Evolutionary conservation across 2,888 invertebrate species (phyloP).

Genomic region (Caradrina kadenii): DNA sequence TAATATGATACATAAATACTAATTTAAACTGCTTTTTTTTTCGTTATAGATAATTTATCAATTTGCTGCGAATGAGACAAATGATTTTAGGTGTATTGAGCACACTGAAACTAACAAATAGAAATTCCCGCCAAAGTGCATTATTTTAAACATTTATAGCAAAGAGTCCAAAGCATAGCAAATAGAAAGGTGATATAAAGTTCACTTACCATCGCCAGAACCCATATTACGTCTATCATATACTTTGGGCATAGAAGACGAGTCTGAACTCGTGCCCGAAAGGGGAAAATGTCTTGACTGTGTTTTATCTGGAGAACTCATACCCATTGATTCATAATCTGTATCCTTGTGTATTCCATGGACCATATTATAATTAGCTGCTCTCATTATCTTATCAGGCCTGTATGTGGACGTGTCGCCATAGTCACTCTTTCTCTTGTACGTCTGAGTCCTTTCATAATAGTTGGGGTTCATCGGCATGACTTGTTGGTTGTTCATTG

Average conservation of each 20-base stretch:
- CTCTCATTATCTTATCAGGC: slow-evolving; percentile 85
- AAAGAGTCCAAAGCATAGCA: slow-evolving; percentile 67
- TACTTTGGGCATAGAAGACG: slow-evolving; percentile 77
- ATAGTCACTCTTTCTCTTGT: slow-evolving; percentile 86
- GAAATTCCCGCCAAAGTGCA: slow-evolving; percentile 66
- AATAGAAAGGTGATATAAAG: slow-evolving; percentile 49
- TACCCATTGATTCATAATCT: slow-evolving; percentile 77
- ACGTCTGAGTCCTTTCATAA: slow-evolving; percentile 81
- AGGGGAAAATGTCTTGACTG: slow-evolving; percentile 78
- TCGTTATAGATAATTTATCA: slow-evolving; percentile 16
- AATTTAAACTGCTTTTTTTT: background rate
- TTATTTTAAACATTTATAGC: slow-evolving; percentile 64
- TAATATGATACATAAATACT: slow-evolving; percentile 16
- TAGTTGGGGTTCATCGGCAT: slow-evolving; percentile 81
- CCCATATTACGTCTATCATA: slow-evolving; percentile 84
- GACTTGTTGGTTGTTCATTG: slow-evolving; percentile 75
- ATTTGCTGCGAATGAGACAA: slow-evolving; percentile 45
- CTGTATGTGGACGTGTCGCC: slow-evolving; percentile 82
- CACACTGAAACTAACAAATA: slow-evolving; percentile 72
- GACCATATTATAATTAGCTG: slow-evolving; percentile 78
- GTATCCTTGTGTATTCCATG: slow-evolving; percentile 77
- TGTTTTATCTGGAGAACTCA: slow-evolving; percentile 75
- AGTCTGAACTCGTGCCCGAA: slow-evolving; percentile 79
- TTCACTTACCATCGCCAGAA: slow-evolving; percentile 85
- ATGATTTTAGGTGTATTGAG: slow-evolving; percentile 54